Evolutionary conservation across 64 coral and sea anemone species (phyloP).

Genomic region (Actinia tenebrosa): DNA sequence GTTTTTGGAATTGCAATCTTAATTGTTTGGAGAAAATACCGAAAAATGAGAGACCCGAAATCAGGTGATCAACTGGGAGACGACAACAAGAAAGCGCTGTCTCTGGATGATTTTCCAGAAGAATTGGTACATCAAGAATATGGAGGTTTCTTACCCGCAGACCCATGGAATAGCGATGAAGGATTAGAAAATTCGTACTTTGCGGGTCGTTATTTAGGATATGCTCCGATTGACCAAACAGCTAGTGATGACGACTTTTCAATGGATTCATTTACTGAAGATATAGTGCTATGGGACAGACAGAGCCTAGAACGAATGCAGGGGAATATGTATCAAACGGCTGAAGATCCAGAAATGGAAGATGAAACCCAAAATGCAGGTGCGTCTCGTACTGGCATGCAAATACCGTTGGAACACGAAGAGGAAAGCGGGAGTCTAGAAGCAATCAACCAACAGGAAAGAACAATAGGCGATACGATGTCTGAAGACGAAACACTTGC

Average conservation of each 20-base stretch:
- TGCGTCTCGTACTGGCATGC: background rate
- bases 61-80: background rate
- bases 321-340: background rate
- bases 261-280: background rate
- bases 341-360: background rate
- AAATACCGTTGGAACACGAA: background rate
- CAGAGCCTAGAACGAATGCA: background rate
- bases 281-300: background rate
- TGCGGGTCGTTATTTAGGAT: background rate
- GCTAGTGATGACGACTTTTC: background rate
- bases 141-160: background rate
- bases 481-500: background rate
- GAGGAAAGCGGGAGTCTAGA: background rate
- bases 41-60: background rate
- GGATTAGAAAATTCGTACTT: background rate
- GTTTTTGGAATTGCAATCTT: background rate
- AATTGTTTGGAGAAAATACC: background rate
- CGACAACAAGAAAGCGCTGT: background rate
- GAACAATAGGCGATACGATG: background rate
- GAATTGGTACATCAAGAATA: background rate
- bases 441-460: background rate
- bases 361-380: too few species aligned
- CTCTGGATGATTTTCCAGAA: background rate
- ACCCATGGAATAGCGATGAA: background rate
- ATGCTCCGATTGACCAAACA: background rate